A percentile compares a stretch with the other conserved stretches of the same genome.
These are phyloP conservation scores for Petrocephalus zakoni DNA, from an alignment of 2,113 vertebrate genomes.

Conservation along the genomic window DNA sequence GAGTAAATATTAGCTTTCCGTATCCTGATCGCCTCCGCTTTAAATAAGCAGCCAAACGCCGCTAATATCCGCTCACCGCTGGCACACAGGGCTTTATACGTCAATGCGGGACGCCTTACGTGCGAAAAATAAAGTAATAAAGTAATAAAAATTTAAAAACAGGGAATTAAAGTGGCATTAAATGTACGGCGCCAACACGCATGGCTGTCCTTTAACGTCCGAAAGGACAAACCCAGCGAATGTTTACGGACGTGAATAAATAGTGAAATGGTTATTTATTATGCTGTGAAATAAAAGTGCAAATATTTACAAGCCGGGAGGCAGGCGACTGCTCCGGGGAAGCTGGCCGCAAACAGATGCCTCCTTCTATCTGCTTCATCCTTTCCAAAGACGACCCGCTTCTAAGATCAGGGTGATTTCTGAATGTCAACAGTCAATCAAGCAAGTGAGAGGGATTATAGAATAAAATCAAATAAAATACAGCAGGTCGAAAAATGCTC, in stretches of 20 bases:
- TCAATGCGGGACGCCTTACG: background rate
- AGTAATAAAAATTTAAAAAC: background rate
- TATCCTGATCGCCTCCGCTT: conserved; percentile 17
- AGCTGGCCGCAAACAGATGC: background rate
- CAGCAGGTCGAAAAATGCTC: background rate
- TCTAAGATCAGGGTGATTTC: background rate
- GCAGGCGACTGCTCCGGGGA: background rate
- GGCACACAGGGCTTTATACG: background rate
- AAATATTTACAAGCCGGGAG: background rate
- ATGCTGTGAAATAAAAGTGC: background rate
- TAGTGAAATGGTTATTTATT: background rate
- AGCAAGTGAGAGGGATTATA: background rate
- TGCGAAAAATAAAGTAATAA: background rate
- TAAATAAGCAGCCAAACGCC: conserved; percentile 20
- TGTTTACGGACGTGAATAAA: background rate
- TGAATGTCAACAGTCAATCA: background rate
- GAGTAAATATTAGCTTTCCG: conserved; percentile 15
- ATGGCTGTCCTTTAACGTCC: background rate
- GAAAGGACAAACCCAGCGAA: background rate
- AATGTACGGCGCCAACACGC: background rate
- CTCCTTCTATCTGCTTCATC: background rate
- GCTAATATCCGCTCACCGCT: background rate
- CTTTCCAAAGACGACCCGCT: background rate
- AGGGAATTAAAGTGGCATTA: background rate
- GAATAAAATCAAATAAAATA: background rate